Conservation (phyloP, 2,113 vertebrate genomes). For the Tricholaema leucomelas region DNA sequence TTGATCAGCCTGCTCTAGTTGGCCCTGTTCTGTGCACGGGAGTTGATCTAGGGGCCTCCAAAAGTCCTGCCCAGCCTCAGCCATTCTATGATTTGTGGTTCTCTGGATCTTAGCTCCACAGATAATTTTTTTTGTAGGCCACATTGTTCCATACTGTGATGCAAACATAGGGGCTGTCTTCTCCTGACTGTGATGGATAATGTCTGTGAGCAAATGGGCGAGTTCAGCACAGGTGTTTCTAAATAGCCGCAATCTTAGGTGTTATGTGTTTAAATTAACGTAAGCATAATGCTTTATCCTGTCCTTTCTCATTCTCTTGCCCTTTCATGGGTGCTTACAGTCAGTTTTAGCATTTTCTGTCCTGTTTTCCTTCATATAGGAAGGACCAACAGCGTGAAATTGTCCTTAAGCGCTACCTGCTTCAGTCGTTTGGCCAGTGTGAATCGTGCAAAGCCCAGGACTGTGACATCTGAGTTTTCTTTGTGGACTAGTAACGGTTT, state of each 20-base stretch:
- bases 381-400: not conserved
- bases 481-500: not conserved
- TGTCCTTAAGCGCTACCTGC: not conserved
- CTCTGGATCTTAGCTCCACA: not conserved
- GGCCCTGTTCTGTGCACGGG: not conserved
- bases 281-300: not conserved
- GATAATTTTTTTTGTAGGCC: not conserved
- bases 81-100: not conserved
- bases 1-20: not conserved
- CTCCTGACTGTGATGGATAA: not conserved
- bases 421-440: not conserved
- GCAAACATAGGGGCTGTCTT: not conserved
- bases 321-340: not conserved
- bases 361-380: not conserved
- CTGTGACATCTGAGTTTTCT: not conserved
- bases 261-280: not conserved
- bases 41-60: not conserved
- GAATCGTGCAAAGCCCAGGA: not conserved
- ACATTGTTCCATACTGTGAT: not conserved
- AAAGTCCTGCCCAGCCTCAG: not conserved
- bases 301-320: not conserved
- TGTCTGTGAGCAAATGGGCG: not conserved
- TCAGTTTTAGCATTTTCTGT: not conserved
- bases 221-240: not conserved
- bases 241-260: not conserved